Percentiles rank a stretch among this genome's conserved stretches.
Conservation (phyloP, 2,888 invertebrate genomes). For the Pachycephus smyrnensis region DNA sequence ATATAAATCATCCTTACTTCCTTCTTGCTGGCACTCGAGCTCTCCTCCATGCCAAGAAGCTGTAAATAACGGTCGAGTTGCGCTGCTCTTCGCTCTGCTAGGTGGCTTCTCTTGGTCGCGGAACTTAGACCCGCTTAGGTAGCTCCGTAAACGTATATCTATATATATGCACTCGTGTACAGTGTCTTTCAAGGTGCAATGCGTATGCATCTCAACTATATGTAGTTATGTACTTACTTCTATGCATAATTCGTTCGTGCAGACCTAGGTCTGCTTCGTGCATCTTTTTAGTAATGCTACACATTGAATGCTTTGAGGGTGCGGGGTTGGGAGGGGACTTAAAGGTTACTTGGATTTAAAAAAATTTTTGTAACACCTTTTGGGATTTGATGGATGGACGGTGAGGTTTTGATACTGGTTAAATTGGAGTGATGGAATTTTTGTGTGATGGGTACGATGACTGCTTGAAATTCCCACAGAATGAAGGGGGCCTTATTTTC, state of each 20-base stretch:
- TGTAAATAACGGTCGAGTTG: constrained; percentile 61
- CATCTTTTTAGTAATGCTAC: neutral
- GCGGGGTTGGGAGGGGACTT: neutral
- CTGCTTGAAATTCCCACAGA: neutral
- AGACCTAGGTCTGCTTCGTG: neutral
- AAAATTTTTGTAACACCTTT: neutral
- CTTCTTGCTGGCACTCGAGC: constrained; percentile 59
- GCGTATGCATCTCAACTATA: neutral
- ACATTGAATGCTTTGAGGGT: neutral
- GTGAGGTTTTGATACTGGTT: neutral
- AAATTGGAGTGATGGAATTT: neutral
- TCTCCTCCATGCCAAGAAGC: constrained; percentile 62
- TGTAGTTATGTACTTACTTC: neutral
- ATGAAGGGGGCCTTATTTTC: neutral
- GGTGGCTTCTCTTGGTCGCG: constrained; percentile 1
- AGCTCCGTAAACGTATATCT: neutral
- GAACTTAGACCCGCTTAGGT: neutral
- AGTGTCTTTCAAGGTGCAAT: neutral
- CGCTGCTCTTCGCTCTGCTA: constrained; percentile 24
- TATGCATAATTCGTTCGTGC: neutral
- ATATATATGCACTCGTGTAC: neutral
- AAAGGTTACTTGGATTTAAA: neutral
- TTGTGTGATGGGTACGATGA: neutral
- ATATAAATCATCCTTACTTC: constrained; percentile 68
- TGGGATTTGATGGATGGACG: neutral